These are phyloP conservation scores for Bruchidius siliquastri DNA, from an alignment of 2,888 invertebrate genomes.

Conservation along the genomic window DNA sequence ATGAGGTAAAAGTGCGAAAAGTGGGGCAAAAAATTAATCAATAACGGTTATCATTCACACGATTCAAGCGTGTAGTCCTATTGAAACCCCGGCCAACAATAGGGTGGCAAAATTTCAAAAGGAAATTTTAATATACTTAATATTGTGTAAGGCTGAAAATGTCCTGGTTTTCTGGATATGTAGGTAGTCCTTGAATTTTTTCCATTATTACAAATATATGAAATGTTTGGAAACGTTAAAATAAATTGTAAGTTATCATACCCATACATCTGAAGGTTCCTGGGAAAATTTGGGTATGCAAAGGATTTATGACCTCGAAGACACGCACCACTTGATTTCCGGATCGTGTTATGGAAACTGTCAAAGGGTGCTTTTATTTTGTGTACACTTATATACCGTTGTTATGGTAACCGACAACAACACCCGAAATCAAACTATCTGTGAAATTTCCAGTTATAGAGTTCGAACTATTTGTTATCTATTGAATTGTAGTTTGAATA, in stretches of 20 bases:
- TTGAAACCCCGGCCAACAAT: neutral
- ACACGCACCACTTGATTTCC: conserved; percentile 22
- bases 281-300: conserved; percentile 1
- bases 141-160: neutral
- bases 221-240: neutral
- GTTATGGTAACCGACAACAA: conserved; percentile 15
- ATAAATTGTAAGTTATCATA: conserved; percentile 3
- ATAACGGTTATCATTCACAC: neutral
- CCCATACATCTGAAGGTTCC: conserved; percentile 10
- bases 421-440: neutral
- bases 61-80: neutral
- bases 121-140: neutral
- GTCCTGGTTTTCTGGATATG: neutral
- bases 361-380: conserved; percentile 21
- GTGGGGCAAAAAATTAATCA: neutral
- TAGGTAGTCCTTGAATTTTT: neutral
- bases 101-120: neutral
- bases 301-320: conserved; percentile 15
- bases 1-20: neutral
- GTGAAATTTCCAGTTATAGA: too few relatives aligned
- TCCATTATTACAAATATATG: neutral
- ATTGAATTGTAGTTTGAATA: neutral
- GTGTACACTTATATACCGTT: conserved; percentile 21
- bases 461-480: too few relatives aligned
- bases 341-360: conserved; percentile 9